Evolutionary conservation across 2,888 invertebrate genomes (phyloP), one percentile per base, ranked within the genome.

Genomic region (Acleris laterana): DNA sequence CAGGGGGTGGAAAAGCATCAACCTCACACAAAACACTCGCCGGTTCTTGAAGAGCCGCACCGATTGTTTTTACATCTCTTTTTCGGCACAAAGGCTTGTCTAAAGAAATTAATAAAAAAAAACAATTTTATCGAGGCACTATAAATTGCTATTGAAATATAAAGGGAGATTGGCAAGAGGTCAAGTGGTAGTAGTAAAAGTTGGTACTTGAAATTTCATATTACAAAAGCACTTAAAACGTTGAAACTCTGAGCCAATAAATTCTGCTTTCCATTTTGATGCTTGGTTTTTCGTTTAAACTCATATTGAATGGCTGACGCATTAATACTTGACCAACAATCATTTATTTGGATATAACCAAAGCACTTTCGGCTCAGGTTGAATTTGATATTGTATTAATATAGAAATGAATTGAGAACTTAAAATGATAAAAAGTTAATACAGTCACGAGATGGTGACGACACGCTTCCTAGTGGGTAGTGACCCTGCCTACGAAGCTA

Each of bases 41-140:
- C 63, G 96, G 95, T 87, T 97, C 97, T 84, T 96, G 96, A 63
- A 96, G 93, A 2, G 97, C 97, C 25, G 97, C 97, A 5, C 97
- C 97, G 80, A 97, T 97, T 75, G 97, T 94, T 77, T 95, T 95
- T 86, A 97, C 96, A 83, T 97, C 97, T 76, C 95, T 96, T 68
- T 94, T 93, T 72, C 95, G 95, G 83, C 98, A 98, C 75, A 97
- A 93, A 68, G 97, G 97, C 84, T 96, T 96, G 87, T 97, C 98
- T 98, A 93, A 85, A 66, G 69, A 38, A 32, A 62, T 58, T 66
- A 50, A 60, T 60, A 58, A 63, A 63, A 19, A 7, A 51, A 44
- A 44, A 55, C 38, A 46, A 65, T 9, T 56, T 60, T 42, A 50
- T 48, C 9, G 20, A 17, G 28, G 20, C 55, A 42, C 16, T 38